Conservation (phyloP, 2,888 invertebrate genomes). For the Adelognathus sp. region DNA sequence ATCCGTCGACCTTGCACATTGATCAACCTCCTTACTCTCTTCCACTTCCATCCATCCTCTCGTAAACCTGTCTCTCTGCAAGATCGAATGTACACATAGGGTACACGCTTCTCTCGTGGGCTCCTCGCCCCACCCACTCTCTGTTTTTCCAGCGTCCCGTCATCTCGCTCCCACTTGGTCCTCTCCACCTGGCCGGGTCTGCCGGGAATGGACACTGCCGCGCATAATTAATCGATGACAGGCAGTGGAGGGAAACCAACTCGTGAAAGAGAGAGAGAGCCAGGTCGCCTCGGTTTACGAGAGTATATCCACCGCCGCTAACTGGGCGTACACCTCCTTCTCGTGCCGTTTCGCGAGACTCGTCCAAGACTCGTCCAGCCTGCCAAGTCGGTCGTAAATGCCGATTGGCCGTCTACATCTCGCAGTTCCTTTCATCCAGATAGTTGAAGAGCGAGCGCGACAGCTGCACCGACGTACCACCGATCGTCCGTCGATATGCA, state of each 20-base stretch:
- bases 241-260: conserved; percentile 30
- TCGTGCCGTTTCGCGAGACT: conserved; percentile 23
- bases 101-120: conserved; percentile 1
- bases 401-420: conserved; percentile 43
- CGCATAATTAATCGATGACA: conserved; percentile 58
- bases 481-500: conserved; percentile 19
- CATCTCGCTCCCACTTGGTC: background rate
- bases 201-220: conserved; percentile 39
- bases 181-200: conserved; percentile 28
- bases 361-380: background rate
- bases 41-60: background rate
- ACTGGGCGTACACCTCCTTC: conserved; percentile 51
- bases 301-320: conserved; percentile 16
- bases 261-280: too few species aligned
- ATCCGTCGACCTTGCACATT: conserved; percentile 47
- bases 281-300: conserved; percentile 14
- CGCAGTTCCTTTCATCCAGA: background rate
- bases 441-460: background rate
- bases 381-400: conserved; percentile 22
- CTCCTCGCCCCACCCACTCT: conserved; percentile 47
- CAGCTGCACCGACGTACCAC: background rate
- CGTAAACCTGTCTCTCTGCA: background rate
- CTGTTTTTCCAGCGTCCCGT: background rate
- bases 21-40: conserved; percentile 12
- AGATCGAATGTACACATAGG: background rate